phyloP scores from a whole-genome alignment of 2,797 vertebrate species.

The Karalla daura region DNA sequence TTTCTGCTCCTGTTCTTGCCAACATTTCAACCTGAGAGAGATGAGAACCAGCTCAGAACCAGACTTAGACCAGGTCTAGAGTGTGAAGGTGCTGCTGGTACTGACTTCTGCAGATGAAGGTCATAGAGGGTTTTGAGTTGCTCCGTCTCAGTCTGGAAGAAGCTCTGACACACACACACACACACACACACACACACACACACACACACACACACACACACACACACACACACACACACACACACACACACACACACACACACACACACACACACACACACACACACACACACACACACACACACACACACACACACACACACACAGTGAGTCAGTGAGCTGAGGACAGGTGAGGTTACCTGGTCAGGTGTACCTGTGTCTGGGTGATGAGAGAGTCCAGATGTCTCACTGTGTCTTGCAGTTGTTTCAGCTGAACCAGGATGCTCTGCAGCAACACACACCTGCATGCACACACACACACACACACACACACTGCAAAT shows the following conservation, averaged over 20 bases:
- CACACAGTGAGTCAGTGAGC: too few relatives aligned
- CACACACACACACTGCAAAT: not conserved
- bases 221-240: not conserved
- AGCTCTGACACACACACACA: constrained; percentile 75
- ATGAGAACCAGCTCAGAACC: too few relatives aligned
- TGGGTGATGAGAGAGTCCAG: constrained; percentile 83
- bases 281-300: not conserved
- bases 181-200: not conserved
- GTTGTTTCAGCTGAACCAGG: constrained; percentile 77
- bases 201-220: not conserved
- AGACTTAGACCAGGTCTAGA: not conserved
- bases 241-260: not conserved
- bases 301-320: not conserved
- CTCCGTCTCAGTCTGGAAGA: constrained; percentile 82
- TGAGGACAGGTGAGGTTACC: too few relatives aligned
- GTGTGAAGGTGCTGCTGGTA: too few relatives aligned
- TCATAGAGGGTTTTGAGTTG: constrained; percentile 84
- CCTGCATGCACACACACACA: constrained; percentile 55
- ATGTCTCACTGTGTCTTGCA: constrained; percentile 79
- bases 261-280: not conserved
- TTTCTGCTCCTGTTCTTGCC: too few relatives aligned
- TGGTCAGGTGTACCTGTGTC: constrained; percentile 53
- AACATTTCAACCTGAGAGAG: too few relatives aligned
- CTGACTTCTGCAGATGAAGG: constrained; percentile 83
- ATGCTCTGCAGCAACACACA: constrained; percentile 81